Evolutionary conservation across 2,797 vertebrate genomes (phyloP).

Genomic region (Hoplostethus atlanticus): DNA sequence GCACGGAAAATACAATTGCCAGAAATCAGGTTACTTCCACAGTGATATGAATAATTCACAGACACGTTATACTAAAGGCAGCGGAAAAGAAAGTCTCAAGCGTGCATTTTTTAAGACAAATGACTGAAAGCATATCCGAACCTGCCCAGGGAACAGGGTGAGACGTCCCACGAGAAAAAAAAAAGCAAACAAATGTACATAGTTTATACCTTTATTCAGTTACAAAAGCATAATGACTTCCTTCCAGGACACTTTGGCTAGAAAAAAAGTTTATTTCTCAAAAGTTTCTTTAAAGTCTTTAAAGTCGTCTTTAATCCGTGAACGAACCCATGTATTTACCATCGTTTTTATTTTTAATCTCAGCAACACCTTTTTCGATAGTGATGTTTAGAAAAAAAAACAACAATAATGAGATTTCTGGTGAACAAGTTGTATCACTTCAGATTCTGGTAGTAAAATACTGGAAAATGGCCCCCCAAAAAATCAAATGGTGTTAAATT

Average conservation of each 20-base stretch:
- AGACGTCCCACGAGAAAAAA: conserved; percentile 26
- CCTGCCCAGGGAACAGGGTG: background rate
- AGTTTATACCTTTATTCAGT: conserved; percentile 82
- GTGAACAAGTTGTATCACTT: conserved; percentile 64
- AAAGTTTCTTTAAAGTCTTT: conserved; percentile 47
- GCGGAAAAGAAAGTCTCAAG: background rate
- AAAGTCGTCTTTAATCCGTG: conserved; percentile 12
- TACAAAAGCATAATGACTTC: conserved; percentile 85
- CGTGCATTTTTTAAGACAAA: background rate
- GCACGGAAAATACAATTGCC: background rate
- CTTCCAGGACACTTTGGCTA: conserved; percentile 84
- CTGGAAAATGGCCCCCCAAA: conserved; percentile 44
- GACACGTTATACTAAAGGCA: background rate
- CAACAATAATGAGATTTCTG: conserved; percentile 61
- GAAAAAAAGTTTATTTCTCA: conserved; percentile 78
- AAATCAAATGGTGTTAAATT: conserved; percentile 71
- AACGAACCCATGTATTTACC: conserved; percentile 50
- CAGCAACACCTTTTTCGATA: conserved; percentile 60
- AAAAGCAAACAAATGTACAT: conserved; percentile 58
- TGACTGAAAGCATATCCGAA: background rate
- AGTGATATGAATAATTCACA: conserved; percentile 21
- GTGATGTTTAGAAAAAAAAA: conserved; percentile 60
- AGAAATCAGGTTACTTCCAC: conserved; percentile 6
- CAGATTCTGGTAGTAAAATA: conserved; percentile 67
- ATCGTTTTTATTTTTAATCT: conserved; percentile 59